Conservation (phyloP, 2,113 vertebrate species). For the Campylorhamphus procurvoides region DNA sequence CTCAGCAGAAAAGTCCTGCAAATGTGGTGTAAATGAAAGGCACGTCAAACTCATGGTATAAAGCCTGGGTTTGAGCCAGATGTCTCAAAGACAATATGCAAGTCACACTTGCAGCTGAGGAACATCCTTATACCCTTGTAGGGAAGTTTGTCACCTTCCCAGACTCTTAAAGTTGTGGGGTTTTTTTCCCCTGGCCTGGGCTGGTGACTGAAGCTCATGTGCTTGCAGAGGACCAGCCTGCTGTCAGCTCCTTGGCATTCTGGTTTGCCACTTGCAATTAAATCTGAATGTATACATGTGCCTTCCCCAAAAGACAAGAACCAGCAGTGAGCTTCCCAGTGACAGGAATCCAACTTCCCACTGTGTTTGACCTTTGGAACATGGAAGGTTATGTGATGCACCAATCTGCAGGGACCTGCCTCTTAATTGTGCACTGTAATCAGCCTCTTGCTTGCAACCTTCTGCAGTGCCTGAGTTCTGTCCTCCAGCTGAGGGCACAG, state of each 20-base stretch:
- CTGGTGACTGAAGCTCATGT: neutral
- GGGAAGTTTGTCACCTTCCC: neutral
- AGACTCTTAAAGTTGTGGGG: neutral
- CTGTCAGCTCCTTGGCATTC: neutral
- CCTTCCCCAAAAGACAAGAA: neutral
- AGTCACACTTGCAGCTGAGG: neutral
- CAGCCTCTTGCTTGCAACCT: neutral
- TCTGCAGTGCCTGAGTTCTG: conserved; percentile 38
- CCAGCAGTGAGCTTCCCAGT: neutral
- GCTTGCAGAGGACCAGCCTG: neutral
- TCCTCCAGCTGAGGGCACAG: conserved; percentile 12
- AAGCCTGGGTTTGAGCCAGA: neutral
- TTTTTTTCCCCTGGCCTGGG: neutral
- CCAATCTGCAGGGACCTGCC: neutral
- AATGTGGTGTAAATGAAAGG: neutral
- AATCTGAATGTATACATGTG: neutral
- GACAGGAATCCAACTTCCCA: neutral
- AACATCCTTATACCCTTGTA: neutral
- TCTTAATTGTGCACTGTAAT: conserved; percentile 39
- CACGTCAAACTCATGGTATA: accelerated
- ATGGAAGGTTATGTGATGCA: neutral
- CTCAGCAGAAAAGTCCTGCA: neutral
- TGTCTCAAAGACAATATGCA: neutral
- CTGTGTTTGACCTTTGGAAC: conserved; percentile 2
- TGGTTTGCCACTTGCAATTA: neutral